Evolutionary conservation across 1,140 invertebrate species (phyloP).

Genomic region (Leptinotarsa lineolata): DNA sequence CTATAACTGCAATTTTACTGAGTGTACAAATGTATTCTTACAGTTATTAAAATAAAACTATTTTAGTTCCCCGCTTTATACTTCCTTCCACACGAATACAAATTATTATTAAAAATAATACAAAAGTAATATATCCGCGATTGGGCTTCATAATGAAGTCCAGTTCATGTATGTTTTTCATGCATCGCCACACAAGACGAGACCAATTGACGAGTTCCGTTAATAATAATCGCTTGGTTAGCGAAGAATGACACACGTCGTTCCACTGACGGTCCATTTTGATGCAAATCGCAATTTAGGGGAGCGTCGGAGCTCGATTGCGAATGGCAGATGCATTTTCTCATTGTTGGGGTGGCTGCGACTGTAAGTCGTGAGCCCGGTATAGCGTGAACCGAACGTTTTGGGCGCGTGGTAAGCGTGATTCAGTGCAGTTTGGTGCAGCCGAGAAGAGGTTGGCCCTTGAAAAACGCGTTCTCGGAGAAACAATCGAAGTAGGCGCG

Average conservation of each 20-base stretch:
- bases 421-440: constrained; percentile 19
- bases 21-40: too few relatives aligned
- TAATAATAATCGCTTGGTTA: background rate
- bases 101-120: too few relatives aligned
- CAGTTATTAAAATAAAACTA: too few relatives aligned
- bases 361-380: background rate
- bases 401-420: background rate
- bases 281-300: constrained; percentile 31
- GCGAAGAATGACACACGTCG: constrained; percentile 9
- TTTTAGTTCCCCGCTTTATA: too few relatives aligned
- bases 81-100: too few relatives aligned
- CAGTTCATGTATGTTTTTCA: too few relatives aligned
- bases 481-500: constrained; percentile 2
- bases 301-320: constrained; percentile 14
- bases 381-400: constrained; percentile 3
- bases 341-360: constrained; percentile 22
- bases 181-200: too few relatives aligned
- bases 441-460: background rate
- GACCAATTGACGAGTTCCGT: background rate
- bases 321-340: constrained; percentile 28
- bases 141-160: too few relatives aligned
- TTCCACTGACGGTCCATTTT: constrained; percentile 16
- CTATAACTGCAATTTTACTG: too few relatives aligned
- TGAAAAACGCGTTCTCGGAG: background rate
- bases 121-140: too few relatives aligned